Percentiles rank a stretch among this genome's conserved stretches.
Conservation (phyloP, 2,113 vertebrate species). For the Paraplagusia blochii region DNA sequence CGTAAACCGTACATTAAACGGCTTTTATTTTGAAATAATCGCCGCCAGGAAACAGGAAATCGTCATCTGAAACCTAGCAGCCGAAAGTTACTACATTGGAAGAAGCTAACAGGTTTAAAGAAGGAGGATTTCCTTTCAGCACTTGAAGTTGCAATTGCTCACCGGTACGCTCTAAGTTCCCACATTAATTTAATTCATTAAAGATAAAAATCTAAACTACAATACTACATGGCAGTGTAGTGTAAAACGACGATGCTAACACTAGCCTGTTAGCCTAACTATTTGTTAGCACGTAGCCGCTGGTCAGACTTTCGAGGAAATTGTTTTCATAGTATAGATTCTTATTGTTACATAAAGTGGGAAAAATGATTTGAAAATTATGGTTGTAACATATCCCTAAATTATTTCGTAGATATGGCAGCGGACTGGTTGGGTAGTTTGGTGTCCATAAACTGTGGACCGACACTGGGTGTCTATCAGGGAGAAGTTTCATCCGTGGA, state of each 20-base stretch:
- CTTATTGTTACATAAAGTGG: too few species aligned
- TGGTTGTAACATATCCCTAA: too few species aligned
- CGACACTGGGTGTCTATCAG: conserved; percentile 93
- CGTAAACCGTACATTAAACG: too few species aligned
- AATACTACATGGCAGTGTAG: not conserved
- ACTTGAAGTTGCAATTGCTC: not conserved
- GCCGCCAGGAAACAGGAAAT: conserved; percentile 32
- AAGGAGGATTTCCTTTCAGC: not conserved
- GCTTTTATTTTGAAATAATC: conserved; percentile 45
- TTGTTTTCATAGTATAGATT: not conserved
- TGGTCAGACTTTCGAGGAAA: not conserved
- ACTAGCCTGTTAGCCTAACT: conserved; percentile 15
- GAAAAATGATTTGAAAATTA: too few species aligned
- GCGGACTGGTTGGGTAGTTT: conserved; percentile 94
- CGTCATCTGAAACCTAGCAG: not conserved
- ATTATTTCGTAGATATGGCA: conserved; percentile 78
- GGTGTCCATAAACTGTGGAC: conserved; percentile 95
- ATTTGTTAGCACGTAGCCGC: not conserved
- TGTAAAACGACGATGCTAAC: conserved; percentile 31
- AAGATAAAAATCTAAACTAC: conserved; percentile 18
- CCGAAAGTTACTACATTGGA: conserved; percentile 1
- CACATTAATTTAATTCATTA: not conserved
- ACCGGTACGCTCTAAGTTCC: not conserved
- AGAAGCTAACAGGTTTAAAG: conserved; percentile 14
- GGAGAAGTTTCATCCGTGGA: conserved; percentile 94